Base-by-base conservation (phyloP, 2,797 vertebrate genomes). In the Crenichthys baileyi region DNA sequence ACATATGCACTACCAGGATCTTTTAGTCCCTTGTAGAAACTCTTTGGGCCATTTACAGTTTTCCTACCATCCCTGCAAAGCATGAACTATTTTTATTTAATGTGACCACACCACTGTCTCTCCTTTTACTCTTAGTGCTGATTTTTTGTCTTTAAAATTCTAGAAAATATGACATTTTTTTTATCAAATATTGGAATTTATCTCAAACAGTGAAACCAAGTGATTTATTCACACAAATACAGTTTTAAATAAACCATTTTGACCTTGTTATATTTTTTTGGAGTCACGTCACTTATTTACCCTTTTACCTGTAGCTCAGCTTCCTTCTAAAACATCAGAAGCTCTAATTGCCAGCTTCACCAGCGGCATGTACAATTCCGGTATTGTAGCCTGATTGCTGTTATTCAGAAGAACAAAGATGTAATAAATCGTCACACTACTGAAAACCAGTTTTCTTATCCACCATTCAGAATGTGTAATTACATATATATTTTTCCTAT, bases 311-410 rank as follows among this genome's bases (percentile, higher is more conserved):
- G 78, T 73, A 51, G 73, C 80, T 86, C 63, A 51, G 31, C 79
- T 86, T 70, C 77, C 20, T 50, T 88, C 80, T 87, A 82, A 89
- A 90, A 89, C 85, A 87, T 89, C 71, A 84, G 77, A 89, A 63
- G 71, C 85, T 87, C 90, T 91, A 92, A 95, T 92, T 93, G 87
- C 83, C 78, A 22, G 74, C 83, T 80, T 53, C 70, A 73, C 68
- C 67, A 81, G 75, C 82, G 84, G 78, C 85, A 63, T 70, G 51
- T 6, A 71, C 77, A 85, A 84, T 85, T 84, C 77, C 80, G 75
- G 81, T 76, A 87, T 91, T 81, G 77, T 76, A 77, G 75, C 56
- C 82, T 58, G 76, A 88, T 89, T 79, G 75, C 80, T 75, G 79
- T 87, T 70, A 84, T 85, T 88, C 74, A 84, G 83, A 73, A 70